phyloP scores from a whole-genome alignment of 2,888 invertebrate species.

The Oxystoma pomonae region DNA sequence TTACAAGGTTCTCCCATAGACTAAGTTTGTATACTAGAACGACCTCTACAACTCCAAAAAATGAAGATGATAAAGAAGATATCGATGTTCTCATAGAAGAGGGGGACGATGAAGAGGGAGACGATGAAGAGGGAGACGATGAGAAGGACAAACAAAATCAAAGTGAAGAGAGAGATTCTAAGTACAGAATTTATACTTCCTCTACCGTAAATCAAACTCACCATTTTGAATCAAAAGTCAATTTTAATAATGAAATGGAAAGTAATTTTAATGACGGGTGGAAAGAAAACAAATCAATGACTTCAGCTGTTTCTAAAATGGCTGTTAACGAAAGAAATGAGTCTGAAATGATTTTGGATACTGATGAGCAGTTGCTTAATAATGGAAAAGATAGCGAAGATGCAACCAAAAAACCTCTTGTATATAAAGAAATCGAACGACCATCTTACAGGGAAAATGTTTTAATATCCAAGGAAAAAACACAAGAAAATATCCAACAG shows the following conservation, averaged over 20 bases:
- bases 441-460: constrained; percentile 10
- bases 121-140: constrained; percentile 12
- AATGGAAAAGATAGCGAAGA: not conserved
- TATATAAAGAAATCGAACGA: not conserved
- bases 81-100: constrained; percentile 7
- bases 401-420: not conserved
- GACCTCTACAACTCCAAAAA: not conserved
- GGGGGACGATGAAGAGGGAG: constrained; percentile 22
- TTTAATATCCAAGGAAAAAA: constrained; percentile 8
- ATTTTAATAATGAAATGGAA: constrained; percentile 25
- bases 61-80: constrained; percentile 6
- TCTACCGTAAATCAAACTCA: constrained; percentile 19
- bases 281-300: constrained; percentile 19
- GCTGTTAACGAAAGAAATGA: constrained; percentile 16
- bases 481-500: constrained; percentile 10
- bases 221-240: constrained; percentile 21
- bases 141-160: not conserved
- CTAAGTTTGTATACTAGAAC: constrained; percentile 4
- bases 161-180: constrained; percentile 11
- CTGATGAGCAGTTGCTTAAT: not conserved
- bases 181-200: constrained; percentile 19
- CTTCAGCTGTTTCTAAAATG: constrained; percentile 9
- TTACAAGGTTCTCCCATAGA: not conserved
- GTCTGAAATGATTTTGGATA: constrained; percentile 14
- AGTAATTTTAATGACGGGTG: constrained; percentile 12